These are phyloP conservation scores for Odontesthes bonariensis DNA, from an alignment of 2,113 vertebrate species.

Conservation along the genomic window DNA sequence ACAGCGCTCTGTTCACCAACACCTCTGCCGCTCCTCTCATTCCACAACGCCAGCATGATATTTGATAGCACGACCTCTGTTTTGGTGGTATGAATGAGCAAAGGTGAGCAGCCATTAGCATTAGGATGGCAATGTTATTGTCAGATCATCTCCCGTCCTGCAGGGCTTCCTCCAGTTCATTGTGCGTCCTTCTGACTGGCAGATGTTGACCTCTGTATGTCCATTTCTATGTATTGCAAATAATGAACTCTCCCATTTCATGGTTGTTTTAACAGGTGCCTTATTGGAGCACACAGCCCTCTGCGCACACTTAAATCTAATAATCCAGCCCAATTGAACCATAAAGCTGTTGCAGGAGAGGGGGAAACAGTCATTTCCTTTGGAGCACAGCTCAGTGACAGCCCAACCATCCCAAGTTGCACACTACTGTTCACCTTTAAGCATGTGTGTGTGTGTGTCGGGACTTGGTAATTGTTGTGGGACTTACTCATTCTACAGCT, in stretches of 20 bases:
- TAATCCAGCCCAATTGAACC: constrained; percentile 67
- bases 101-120: no score
- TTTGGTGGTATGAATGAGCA: no score
- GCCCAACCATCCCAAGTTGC: constrained; percentile 16
- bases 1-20: no score
- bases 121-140: no score
- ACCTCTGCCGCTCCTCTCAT: no score
- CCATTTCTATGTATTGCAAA: constrained; percentile 41
- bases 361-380: constrained; percentile 70
- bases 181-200: constrained; percentile 2
- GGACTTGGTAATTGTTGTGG: constrained; percentile 32
- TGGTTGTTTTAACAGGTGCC: constrained; percentile 78
- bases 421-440: constrained; percentile 45
- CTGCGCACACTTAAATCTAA: constrained; percentile 65
- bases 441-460: constrained; percentile 6
- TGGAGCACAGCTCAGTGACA: constrained; percentile 39
- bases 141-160: no score
- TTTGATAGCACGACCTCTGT: no score
- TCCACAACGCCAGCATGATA: no score
- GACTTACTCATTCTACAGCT: constrained; percentile 40
- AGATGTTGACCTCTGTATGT: not conserved
- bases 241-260: constrained; percentile 51
- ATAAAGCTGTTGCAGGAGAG: constrained; percentile 62
- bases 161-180: no score
- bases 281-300: constrained; percentile 38